Evolutionary conservation across 2,113 vertebrate species (phyloP).

Genomic region (Emberiza fucata): DNA sequence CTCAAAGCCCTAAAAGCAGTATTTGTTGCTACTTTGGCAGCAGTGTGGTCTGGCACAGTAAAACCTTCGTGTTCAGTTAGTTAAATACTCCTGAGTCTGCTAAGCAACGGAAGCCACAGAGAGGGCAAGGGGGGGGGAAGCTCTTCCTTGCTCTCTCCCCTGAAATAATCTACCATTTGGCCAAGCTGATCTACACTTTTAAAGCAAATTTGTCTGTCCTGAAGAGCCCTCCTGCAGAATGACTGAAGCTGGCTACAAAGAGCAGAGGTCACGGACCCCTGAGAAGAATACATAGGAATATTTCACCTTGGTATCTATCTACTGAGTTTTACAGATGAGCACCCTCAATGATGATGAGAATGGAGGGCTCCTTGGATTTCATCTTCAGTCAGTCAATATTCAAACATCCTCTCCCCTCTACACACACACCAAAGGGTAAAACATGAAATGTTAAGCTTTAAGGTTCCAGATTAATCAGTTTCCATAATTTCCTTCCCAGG

Average conservation of each 20-base stretch:
- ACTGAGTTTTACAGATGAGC: neutral
- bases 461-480: neutral
- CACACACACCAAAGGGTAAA: neutral
- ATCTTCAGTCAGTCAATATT: neutral
- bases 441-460: neutral
- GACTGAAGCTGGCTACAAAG: neutral
- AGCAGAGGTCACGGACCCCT: neutral
- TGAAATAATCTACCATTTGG: neutral
- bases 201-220: neutral
- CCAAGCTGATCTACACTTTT: neutral
- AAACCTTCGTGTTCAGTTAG: neutral
- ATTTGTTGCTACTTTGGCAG: neutral
- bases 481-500: neutral
- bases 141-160: neutral
- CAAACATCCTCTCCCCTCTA: neutral
- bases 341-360: neutral
- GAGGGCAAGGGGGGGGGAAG: too few relatives aligned
- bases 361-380: neutral
- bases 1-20: neutral
- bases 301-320: neutral
- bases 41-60: neutral
- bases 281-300: neutral
- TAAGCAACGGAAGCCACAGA: neutral
- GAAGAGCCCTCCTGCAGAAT: neutral
- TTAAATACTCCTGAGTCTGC: neutral